Base-by-base conservation (phyloP, 1,140 invertebrate genomes). In the Calosoma granatense region DNA sequence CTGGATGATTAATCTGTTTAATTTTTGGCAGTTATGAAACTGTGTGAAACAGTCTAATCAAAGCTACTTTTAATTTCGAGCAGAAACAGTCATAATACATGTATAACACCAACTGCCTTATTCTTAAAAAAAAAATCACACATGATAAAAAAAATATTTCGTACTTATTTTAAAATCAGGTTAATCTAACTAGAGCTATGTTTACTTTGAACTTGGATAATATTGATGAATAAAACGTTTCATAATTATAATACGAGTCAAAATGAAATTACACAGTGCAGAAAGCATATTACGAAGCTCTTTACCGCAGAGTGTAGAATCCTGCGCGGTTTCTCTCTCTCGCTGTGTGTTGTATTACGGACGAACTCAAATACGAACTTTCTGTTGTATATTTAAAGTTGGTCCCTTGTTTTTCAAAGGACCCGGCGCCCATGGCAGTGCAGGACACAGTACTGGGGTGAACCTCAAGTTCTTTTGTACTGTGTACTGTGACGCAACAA, bases 401-500 rank as follows among this genome's bases (percentile, higher is more conserved):
- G 41, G 9, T 14, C 26, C 26, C 26, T 14, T 30, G 26, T 47
- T 47, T 9, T 47, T 47, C 9, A 47, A 47, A 47, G 41, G 41
- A 17, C 41, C 9, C 9, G 17, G 41, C 17, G 41, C 41, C 41
- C 17, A 47, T 17, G 41, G 41, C 41, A 12, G 41, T 17, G 17
- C 6, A 6, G 15, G 17, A 17, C 41, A 9, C 41, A 3, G 4
- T 4, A 17, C 41, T 11, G 26, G 26, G 26, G 26, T 36, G 3
- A 47, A 47, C 41, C 17, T 47, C 17, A 47, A 17, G 41, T 47
- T 47, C 41, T 47, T 47, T 47, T 47, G 17, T 47, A n/a, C n/a
- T 36, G n/a, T n/a, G n/a, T n/a, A 6, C 26, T 4, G 4, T 14
- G 14, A 14, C 26, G 41, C 17, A 47, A 17, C 41, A 47, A 47